Percentiles rank a stretch among this genome's conserved stretches.
Evolutionary conservation across 2,797 vertebrate genomes (phyloP).

Genomic region (Mormyrops boulengeri): DNA sequence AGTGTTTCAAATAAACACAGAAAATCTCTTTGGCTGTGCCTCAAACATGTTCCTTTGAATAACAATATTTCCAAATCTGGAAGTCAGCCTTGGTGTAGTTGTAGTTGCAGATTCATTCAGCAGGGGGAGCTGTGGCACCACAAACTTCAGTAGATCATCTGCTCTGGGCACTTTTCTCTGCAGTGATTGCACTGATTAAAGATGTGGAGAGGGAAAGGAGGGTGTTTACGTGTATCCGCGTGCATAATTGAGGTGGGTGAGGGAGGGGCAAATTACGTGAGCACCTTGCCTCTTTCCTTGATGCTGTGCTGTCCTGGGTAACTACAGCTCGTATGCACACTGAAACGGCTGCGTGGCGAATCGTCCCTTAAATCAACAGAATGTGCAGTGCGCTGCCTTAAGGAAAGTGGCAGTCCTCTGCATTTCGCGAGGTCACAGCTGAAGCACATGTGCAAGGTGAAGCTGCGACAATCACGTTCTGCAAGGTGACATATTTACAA

Average conservation of each 20-base stretch:
- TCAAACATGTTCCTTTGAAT: slow-evolving; percentile 19
- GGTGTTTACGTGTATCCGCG: background rate
- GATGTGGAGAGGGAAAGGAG: slow-evolving; percentile 22
- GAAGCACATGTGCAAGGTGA: background rate
- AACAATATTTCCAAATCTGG: background rate
- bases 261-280: background rate
- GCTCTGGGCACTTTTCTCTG: slow-evolving; percentile 12
- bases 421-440: background rate
- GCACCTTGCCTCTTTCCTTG: slow-evolving; percentile 22
- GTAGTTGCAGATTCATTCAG: background rate
- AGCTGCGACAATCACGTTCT: background rate
- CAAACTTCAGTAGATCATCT: background rate
- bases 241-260: slow-evolving; percentile 4
- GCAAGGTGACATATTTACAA: background rate
- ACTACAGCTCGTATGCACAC: slow-evolving; percentile 14
- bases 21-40: slow-evolving; percentile 17
- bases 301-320: slow-evolving; percentile 23
- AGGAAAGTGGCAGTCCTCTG: background rate
- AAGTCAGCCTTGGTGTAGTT: background rate
- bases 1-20: slow-evolving; percentile 19
- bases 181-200: slow-evolving; percentile 9
- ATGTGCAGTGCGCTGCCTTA: background rate
- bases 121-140: slow-evolving; percentile 53
- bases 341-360: background rate
- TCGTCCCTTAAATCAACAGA: background rate